Conservation (phyloP, 2,888 invertebrate genomes). For the Dione vanillae region DNA sequence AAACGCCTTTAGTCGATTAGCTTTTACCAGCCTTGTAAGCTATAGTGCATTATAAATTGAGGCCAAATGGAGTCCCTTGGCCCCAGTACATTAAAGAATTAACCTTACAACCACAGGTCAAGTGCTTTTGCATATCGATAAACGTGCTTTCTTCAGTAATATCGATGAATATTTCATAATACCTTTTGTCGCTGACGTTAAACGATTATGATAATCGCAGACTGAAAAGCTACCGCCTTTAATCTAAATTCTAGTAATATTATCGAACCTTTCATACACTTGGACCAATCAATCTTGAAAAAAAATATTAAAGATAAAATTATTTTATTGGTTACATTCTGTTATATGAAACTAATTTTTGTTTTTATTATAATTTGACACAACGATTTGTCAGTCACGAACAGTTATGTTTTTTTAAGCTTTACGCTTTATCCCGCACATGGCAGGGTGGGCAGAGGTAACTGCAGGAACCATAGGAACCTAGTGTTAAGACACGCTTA, state of each 20-base stretch:
- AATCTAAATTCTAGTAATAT: constrained; percentile 3
- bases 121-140: constrained; percentile 49
- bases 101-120: constrained; percentile 47
- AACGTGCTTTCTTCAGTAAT: constrained; percentile 37
- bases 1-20: constrained; percentile 52
- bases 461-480: too few relatives aligned
- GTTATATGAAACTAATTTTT: background rate
- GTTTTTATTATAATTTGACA: background rate
- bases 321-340: background rate
- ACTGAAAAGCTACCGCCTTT: constrained; percentile 8
- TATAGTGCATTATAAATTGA: constrained; percentile 49
- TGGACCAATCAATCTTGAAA: background rate
- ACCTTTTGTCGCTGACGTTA: constrained; percentile 4
- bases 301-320: background rate
- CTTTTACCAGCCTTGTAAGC: constrained; percentile 58
- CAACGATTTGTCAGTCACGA: background rate
- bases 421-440: too few relatives aligned
- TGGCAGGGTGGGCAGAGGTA: too few relatives aligned
- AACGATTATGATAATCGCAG: constrained; percentile 15
- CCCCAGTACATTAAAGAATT: constrained; percentile 47
- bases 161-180: constrained; percentile 36
- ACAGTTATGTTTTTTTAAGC: too few relatives aligned
- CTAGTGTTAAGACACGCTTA: too few relatives aligned
- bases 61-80: constrained; percentile 44
- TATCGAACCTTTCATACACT: background rate